These are phyloP conservation scores for Thymallus thymallus DNA, from an alignment of 2,113 vertebrate species.

Conservation along the genomic window DNA sequence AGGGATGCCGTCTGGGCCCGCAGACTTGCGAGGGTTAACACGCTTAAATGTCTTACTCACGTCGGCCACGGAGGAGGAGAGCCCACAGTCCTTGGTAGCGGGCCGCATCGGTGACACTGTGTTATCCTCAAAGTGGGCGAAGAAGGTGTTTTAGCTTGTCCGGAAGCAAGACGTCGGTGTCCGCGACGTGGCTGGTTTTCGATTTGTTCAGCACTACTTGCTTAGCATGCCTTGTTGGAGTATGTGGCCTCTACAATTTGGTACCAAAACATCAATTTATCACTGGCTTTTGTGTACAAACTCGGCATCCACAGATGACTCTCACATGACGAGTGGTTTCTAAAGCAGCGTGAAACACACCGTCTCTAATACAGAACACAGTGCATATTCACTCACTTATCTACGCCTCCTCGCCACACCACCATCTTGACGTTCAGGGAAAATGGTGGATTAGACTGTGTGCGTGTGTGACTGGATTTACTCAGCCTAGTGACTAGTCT, in stretches of 20 bases:
- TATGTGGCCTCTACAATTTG: too few relatives aligned
- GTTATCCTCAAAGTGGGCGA: too few relatives aligned
- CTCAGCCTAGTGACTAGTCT: not conserved
- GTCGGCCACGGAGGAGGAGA: too few relatives aligned
- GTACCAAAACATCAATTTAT: not conserved
- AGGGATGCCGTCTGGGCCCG: too few relatives aligned
- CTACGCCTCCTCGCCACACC: not conserved
- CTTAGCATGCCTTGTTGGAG: not conserved
- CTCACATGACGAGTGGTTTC: not conserved
- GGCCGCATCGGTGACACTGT: too few relatives aligned
- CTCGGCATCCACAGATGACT: not conserved
- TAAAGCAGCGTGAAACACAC: not conserved
- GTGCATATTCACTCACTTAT: not conserved
- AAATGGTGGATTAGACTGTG: not conserved
- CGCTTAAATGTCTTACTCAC: too few relatives aligned
- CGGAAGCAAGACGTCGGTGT: too few relatives aligned
- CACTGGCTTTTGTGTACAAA: not conserved
- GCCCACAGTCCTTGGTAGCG: too few relatives aligned
- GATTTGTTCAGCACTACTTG: not conserved
- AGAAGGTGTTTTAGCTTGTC: too few relatives aligned
- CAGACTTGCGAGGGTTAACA: too few relatives aligned
- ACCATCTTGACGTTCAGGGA: not conserved
- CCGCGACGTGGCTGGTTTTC: too few relatives aligned
- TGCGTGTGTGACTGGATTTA: not conserved
- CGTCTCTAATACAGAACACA: not conserved